Evolutionary conservation across 2,888 invertebrate species (phyloP).

Genomic region (Heliconius sara): DNA sequence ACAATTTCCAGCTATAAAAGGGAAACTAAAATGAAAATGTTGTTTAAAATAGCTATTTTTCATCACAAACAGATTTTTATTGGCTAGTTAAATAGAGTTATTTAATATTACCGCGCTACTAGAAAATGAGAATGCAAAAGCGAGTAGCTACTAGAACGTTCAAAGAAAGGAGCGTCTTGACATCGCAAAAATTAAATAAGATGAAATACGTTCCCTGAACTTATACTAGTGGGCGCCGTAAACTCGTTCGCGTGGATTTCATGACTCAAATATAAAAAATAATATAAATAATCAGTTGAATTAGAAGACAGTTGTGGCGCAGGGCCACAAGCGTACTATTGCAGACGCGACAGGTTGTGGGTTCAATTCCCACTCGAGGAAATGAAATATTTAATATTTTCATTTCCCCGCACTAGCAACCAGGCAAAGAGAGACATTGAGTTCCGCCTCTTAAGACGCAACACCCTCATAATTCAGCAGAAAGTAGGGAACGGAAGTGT

Average conservation of each 20-base stretch:
- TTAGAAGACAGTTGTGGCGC: too few relatives aligned
- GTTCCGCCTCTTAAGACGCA: too few relatives aligned
- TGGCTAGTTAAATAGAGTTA: slow-evolving; percentile 31
- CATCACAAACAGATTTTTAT: slow-evolving; percentile 21
- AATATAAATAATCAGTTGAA: too few relatives aligned
- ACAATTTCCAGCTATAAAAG: not conserved
- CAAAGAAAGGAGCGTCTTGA: slow-evolving; percentile 17
- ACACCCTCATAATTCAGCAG: too few relatives aligned
- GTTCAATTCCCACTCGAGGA: too few relatives aligned
- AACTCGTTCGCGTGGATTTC: not conserved
- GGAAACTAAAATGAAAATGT: not conserved
- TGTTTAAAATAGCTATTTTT: not conserved
- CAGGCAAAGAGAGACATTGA: too few relatives aligned
- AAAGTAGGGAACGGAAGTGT: too few relatives aligned
- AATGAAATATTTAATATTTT: too few relatives aligned
- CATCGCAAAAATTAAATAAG: slow-evolving; percentile 21
- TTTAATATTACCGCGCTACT: slow-evolving; percentile 17
- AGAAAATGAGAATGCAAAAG: slow-evolving; percentile 26
- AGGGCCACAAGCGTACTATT: too few relatives aligned
- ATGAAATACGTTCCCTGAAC: not conserved
- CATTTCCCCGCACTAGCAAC: too few relatives aligned
- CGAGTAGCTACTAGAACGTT: slow-evolving; percentile 19
- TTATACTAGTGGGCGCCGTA: not conserved
- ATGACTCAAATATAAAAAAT: not conserved
- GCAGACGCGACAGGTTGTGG: too few relatives aligned